These are phyloP conservation scores for Dendroctonus valens DNA, from an alignment of 1,140 invertebrate species.

Conservation along the genomic window DNA sequence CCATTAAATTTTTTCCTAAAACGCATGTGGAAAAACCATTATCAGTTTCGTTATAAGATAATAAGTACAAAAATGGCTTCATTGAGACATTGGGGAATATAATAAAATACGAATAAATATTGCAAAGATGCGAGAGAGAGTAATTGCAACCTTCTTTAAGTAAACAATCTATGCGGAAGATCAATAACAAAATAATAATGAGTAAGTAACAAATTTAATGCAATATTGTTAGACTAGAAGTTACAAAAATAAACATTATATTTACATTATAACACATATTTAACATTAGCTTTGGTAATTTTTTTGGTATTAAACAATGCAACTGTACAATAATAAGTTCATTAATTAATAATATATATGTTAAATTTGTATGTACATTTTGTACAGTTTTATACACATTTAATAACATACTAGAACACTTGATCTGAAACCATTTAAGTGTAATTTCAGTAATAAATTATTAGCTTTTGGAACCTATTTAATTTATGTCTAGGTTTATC, in stretches of 20 bases:
- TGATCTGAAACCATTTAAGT: not conserved
- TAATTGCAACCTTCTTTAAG: too few species aligned
- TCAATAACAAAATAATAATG: not conserved
- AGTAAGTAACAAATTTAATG: not conserved
- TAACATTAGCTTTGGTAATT: not conserved
- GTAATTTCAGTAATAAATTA: not conserved
- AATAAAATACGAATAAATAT: too few species aligned
- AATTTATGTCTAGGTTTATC: too few species aligned
- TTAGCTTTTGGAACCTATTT: too few species aligned
- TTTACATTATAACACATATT: not conserved
- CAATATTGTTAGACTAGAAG: not conserved
- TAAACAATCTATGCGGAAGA: too few species aligned
- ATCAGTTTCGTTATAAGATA: too few species aligned
- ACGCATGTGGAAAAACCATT: too few species aligned
- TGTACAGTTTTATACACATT: not conserved
- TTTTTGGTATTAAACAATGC: not conserved
- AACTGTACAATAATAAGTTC: not conserved
- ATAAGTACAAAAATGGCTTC: too few species aligned
- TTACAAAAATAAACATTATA: conserved; percentile 1
- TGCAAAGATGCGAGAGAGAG: too few species aligned
- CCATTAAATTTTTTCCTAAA: too few species aligned
- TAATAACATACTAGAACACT: too few species aligned
- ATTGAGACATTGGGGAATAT: too few species aligned
- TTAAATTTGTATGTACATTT: not conserved
- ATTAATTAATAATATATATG: not conserved